A percentile compares a stretch with the other conserved stretches of the same genome.
These are phyloP conservation scores for Syrrhaptes paradoxus DNA, from an alignment of 2,113 vertebrate genomes.

Conservation along the genomic window DNA sequence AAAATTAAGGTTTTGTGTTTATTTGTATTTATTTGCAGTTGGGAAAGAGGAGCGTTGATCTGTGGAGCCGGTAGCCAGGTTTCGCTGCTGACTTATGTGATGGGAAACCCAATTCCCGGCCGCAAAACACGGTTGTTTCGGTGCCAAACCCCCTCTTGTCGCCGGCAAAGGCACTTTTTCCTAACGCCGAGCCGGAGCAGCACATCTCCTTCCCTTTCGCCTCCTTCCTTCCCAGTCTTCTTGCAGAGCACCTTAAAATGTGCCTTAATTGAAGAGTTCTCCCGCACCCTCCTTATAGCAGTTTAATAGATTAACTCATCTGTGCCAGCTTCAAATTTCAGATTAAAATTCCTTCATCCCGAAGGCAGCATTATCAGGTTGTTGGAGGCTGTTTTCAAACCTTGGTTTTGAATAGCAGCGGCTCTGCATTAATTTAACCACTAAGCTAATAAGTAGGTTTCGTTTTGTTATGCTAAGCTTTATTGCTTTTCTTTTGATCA, in stretches of 20 bases:
- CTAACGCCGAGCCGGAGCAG: not conserved
- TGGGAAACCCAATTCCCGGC: not conserved
- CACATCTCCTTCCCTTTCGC: not conserved
- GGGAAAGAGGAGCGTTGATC: not conserved
- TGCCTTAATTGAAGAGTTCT: conserved; percentile 79
- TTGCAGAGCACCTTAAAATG: conserved; percentile 73
- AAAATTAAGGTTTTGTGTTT: conserved; percentile 24
- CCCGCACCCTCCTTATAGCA: conserved; percentile 80
- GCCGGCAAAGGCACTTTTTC: not conserved
- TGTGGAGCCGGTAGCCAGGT: not conserved
- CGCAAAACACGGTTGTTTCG: not conserved
- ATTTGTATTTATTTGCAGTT: conserved; percentile 25
- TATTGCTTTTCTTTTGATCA: conserved; percentile 99
- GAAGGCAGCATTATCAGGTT: conserved; percentile 86
- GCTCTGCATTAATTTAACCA: conserved; percentile 99
- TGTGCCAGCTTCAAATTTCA: conserved; percentile 85
- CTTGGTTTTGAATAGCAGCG: conserved; percentile 90
- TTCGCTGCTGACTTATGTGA: conserved; percentile 2
- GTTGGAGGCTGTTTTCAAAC: conserved; percentile 92
- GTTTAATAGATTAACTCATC: conserved; percentile 90
- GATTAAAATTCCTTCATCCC: conserved; percentile 87
- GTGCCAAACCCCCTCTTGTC: not conserved
- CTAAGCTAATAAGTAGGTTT: conserved; percentile 99
- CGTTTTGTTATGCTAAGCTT: conserved; percentile 99
- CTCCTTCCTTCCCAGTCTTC: not conserved